Evolutionary conservation across 2,797 vertebrate species (phyloP).

Genomic region (Falco columbarius): DNA sequence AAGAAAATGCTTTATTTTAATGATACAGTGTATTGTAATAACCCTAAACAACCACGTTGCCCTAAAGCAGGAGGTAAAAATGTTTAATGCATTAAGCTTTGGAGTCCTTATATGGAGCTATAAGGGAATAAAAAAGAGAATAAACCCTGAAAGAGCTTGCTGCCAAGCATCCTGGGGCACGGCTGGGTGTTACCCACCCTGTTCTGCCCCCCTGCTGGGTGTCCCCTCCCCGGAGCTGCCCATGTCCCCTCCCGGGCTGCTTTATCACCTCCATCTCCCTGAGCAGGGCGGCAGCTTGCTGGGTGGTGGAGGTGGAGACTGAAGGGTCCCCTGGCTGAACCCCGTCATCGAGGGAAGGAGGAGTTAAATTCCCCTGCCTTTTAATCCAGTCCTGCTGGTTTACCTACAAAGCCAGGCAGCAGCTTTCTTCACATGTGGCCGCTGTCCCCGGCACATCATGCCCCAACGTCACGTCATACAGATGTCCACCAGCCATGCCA

Average conservation of each 20-base stretch:
- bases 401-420: not conserved
- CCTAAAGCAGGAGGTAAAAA: not conserved
- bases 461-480: constrained; percentile 29
- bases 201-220: not conserved
- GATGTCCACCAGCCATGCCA: constrained; percentile 64
- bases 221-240: not conserved
- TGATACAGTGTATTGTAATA: not conserved
- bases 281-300: not conserved
- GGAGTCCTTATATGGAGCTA: not conserved
- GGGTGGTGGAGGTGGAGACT: constrained; percentile 69
- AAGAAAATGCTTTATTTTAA: constrained; percentile 25
- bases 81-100: not conserved
- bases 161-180: not conserved
- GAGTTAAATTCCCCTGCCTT: constrained; percentile 46
- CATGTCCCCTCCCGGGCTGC: not conserved
- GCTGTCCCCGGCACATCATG: not conserved
- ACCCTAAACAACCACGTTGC: not conserved
- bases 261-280: not conserved
- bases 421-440: not conserved
- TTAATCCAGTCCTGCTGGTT: constrained; percentile 60
- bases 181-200: not conserved
- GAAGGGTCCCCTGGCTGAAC: constrained; percentile 9
- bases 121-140: not conserved
- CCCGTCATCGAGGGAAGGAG: constrained; percentile 68
- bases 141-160: not conserved